Conservation (phyloP, 1,140 invertebrate genomes). For the Diuraphis noxia region DNA sequence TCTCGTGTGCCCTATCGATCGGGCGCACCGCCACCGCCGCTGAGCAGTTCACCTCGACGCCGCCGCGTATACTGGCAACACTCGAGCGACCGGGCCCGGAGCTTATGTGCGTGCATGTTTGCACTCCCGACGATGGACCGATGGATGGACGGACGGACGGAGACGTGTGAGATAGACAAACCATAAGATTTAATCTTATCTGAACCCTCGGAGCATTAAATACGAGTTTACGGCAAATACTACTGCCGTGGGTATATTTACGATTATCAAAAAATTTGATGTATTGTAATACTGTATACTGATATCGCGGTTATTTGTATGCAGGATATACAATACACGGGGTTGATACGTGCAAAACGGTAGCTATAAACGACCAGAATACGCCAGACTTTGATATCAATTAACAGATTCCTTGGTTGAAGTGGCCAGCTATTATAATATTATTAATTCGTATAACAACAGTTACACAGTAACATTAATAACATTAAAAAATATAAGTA, state of each 20-base stretch:
- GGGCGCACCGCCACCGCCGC: neutral
- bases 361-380: no score
- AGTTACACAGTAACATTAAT: no score
- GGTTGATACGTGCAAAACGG: neutral
- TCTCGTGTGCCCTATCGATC: slow-evolving; percentile 42
- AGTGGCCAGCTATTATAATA: no score
- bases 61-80: neutral
- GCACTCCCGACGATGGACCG: neutral
- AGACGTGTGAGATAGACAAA: neutral
- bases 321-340: no score
- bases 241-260: neutral
- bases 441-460: no score
- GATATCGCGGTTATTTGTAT: neutral
- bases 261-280: neutral
- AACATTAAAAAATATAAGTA: no score
- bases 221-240: neutral
- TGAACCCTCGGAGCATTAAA: neutral
- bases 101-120: neutral
- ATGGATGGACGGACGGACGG: neutral
- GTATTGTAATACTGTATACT: neutral
- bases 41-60: neutral
- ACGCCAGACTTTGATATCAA: no score
- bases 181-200: neutral
- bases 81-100: neutral
- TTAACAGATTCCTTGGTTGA: no score